Conservation (phyloP, 1,140 invertebrate genomes). For the Cotesia chilonis region DNA sequence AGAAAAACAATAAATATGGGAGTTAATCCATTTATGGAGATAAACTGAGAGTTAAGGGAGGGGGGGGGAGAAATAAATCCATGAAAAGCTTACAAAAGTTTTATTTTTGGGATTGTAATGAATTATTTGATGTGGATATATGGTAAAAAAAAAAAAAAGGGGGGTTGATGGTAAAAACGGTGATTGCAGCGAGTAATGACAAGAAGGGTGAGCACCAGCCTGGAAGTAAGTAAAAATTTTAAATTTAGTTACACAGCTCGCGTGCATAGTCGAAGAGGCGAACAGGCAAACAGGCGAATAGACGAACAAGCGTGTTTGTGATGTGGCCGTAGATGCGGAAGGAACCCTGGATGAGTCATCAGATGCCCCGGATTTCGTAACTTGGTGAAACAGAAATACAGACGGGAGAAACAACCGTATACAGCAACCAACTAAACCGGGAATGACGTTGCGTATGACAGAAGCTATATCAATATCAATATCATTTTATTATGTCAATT, state of each 20-base stretch:
- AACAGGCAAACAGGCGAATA: conserved; percentile 24
- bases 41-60: too few relatives aligned
- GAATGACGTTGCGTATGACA: conserved; percentile 7
- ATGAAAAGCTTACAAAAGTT: too few relatives aligned
- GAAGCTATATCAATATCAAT: background rate
- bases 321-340: conserved; percentile 49
- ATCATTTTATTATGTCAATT: conserved; percentile 6
- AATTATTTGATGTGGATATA: background rate
- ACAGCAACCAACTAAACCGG: too few relatives aligned
- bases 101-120: too few relatives aligned
- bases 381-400: conserved; percentile 21
- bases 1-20: too few relatives aligned
- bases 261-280: conserved; percentile 44
- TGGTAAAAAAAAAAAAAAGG: background rate
- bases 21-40: too few relatives aligned
- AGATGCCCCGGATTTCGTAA: conserved; percentile 21
- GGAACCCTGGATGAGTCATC: conserved; percentile 60
- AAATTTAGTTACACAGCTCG: conserved; percentile 66
- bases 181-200: conserved; percentile 67
- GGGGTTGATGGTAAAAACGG: conserved; percentile 41
- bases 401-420: background rate
- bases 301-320: conserved; percentile 48
- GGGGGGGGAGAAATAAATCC: too few relatives aligned
- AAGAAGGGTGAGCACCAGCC: conserved; percentile 65
- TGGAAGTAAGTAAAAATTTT: conserved; percentile 69